Evolutionary conservation across 2,113 vertebrate species (phyloP), one percentile per base, ranked within the genome.

Genomic region (Chaetura pelagica): DNA sequence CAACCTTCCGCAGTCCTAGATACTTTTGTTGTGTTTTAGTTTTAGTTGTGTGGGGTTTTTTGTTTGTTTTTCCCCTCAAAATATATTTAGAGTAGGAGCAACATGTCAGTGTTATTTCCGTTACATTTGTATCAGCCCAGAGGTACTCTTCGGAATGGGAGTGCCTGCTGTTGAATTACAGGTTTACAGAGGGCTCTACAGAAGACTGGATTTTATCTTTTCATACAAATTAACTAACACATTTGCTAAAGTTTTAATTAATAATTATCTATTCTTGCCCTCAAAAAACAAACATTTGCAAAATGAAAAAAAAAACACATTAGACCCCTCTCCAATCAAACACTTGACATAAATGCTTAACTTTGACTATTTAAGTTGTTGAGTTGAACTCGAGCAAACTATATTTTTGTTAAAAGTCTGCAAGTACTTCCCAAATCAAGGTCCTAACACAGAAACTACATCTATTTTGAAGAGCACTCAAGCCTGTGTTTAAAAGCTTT

Each of bases 301-400:
- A 74, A 59, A 63, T 81, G 57, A 78, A 86, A 71, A 73, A 92
- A 87, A 55, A 52, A 17, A 9, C n/a, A 22, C 68, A 18, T 68
- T 80, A 62, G 34, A 59, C 54, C 32, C 17, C 18, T 93, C 67
- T 80, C 42, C 55, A 72, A 5, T 87, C 46, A 84, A 89, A 55
- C 52, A 86, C 93, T 95, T 93, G 75, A 92, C 79, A 74, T 29
- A 64, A 79, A 71, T 59, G 35, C 68, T 86, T 86, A 72, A 51
- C 64, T 93, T 88, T 38, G 71, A 75, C 72, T 78, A 38, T 86
- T 71, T 67, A 58, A 90, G 46, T 67, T 83, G 34, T 77, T 80
- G 46, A 89, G 82, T 23, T 84, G 49, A 89, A 91, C 49, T 93
- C 40, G 51, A 59, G 61, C 2, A 0, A 73, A 68, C 68, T 78